Base-by-base conservation (phyloP, 1,140 invertebrate species). In the Nilaparvata lugens region DNA sequence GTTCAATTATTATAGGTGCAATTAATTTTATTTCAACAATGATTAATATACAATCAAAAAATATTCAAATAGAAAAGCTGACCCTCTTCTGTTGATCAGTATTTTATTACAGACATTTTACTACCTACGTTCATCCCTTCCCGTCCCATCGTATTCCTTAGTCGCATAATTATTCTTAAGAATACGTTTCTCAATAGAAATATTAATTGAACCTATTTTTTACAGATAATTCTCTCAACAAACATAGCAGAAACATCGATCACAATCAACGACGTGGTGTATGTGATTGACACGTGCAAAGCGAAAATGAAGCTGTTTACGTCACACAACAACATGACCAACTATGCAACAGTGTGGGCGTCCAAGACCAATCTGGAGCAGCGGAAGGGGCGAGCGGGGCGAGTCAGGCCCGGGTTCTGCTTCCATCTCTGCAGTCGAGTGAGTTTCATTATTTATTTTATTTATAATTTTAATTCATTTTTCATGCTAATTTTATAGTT, bases 201-300 rank as follows among this genome's bases (percentile, higher is more conserved):
- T 55, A 23, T 45, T 24, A 48, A 13, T 57, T 2, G 28, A 42
- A 21, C 59, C 7, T 40, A n/a, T 58, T 54, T 31, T 54, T 71
- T 72, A 1, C 68, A 86, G 79, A 83, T 95, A 42, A 95, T 96
- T 67, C 70, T 95, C 13, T 86, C 92, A 1, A 95, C 93, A 0
- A 95, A 95, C 69, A 93, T 96, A 67, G 92, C 92, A 0, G 93
- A 96, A 77, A 93, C 91, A 0, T 94, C 93, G 6, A 94, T 97
- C 53, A 97, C 95, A 4, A 98, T 98, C 64, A 89, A 98, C 71
- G 95, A 98, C 72, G 89, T 98, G 6, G 94, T 97, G 1, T 97
- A 89, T 73, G 95, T 98, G 0, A 89, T 98, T 66, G 94, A 98
- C 73, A 88, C 88, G 38, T 95, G 94, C 70, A 95, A 95, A 75